phyloP scores from a whole-genome alignment of 2,797 vertebrate genomes.

The Schizothorax lantsangensis region DNA sequence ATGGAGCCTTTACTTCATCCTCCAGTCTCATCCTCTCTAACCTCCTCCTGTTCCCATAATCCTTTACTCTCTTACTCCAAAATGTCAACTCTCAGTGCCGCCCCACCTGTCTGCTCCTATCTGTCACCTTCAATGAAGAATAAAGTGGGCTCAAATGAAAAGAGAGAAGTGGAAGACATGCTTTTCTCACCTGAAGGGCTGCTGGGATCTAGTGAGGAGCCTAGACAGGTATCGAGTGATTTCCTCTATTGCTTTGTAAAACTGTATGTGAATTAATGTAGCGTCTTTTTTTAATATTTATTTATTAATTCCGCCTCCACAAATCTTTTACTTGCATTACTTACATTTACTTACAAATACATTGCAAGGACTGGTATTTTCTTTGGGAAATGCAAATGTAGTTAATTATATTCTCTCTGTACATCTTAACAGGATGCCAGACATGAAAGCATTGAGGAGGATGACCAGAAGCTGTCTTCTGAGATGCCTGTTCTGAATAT shows the following conservation, averaged over 20 bases:
- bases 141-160: neutral
- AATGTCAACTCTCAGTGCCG: conserved; percentile 8
- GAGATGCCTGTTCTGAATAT: conserved; percentile 58
- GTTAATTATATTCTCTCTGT: conserved; percentile 12
- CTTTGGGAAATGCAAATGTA: neutral
- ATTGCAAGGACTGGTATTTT: neutral
- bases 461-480: conserved; percentile 22
- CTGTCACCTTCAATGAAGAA: neutral
- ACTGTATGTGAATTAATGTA: neutral
- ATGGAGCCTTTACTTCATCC: conserved; percentile 34
- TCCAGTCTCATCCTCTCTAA: conserved; percentile 66
- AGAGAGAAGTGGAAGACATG: conserved; percentile 49
- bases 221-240: conserved; percentile 63
- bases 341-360: neutral
- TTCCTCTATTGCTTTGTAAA: neutral
- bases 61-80: conserved; percentile 11
- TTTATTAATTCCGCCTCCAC: neutral
- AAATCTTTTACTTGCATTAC: too few species aligned
- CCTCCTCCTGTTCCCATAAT: conserved; percentile 65
- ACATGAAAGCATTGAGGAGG: conserved; percentile 32
- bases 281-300: neutral
- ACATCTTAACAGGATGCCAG: conserved; percentile 13
- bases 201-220: conserved; percentile 57
- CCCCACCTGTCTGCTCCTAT: neutral
- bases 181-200: conserved; percentile 49